Evolutionary conservation across 2,113 vertebrate genomes (phyloP).

Genomic region (Macaca mulatta): DNA sequence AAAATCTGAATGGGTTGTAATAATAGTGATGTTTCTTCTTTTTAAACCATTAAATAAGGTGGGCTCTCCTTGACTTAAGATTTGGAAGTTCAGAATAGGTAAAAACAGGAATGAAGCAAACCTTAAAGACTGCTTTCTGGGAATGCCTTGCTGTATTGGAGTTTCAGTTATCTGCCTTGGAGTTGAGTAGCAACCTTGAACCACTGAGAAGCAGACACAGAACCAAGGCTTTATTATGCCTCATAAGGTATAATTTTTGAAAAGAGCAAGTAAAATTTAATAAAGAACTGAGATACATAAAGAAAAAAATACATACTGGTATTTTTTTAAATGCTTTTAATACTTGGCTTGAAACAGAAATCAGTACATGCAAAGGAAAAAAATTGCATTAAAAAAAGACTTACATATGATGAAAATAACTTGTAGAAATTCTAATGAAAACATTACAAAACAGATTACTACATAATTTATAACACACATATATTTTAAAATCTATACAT

Average conservation of each 20-base stretch:
- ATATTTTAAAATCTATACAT: slow-evolving; percentile 22
- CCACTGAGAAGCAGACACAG: neutral
- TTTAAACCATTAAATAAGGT: neutral
- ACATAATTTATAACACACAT: slow-evolving; percentile 17
- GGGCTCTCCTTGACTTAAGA: neutral
- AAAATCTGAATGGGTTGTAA: neutral
- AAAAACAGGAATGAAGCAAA: neutral
- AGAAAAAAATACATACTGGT: neutral
- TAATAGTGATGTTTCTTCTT: neutral
- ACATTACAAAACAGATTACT: slow-evolving; percentile 11
- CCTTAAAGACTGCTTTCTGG: neutral
- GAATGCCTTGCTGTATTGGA: neutral
- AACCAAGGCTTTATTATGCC: slow-evolving; percentile 3
- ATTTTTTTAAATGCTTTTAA: neutral
- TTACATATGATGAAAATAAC: neutral
- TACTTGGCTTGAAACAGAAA: slow-evolving; percentile 1
- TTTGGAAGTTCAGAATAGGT: neutral
- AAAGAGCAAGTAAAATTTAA: neutral
- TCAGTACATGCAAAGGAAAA: neutral
- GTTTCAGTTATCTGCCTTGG: neutral
- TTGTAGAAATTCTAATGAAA: slow-evolving; percentile 41
- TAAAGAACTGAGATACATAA: neutral
- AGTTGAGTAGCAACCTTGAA: neutral
- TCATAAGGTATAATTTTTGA: neutral
- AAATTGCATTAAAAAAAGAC: neutral